Base-by-base conservation (phyloP, 2,113 vertebrate species). In the Pristiophorus japonicus region DNA sequence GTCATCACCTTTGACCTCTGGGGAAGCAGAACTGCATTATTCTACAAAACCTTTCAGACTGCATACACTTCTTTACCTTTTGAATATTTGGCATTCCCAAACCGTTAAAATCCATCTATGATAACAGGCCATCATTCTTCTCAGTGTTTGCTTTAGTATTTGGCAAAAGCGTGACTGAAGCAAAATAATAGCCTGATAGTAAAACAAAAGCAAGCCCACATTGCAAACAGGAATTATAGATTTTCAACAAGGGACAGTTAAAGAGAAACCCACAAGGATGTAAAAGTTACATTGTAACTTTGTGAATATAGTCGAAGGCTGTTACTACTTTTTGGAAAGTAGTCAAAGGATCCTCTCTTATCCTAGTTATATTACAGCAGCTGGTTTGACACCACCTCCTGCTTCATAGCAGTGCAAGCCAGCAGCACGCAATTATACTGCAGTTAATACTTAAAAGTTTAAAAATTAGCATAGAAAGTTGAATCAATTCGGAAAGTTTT, bases 21-120 rank as follows among this genome's bases (percentile, higher is more conserved):
- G 0, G 11, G 34, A 93, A 95, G 87, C 42, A 88, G 78, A 22
- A 55, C 65, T 87, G 90, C 20, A 95, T 81, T 65, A 66, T 90
- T 87, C 45, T 95, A 95, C 59, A 91, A 75, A 38, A n/a, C 24
- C 95, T 55, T 94, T 94, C 93, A 94, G 65, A 51, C 93, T 94
- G 93, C 65, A 34, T 94, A 51, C 45, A 94, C 65, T 34, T 94
- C 93, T 94, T 67, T 73, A 94, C 93, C 93, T 94, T 73, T 70
- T 70, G 93, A 94, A 94, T 94, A 70, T 94, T 94, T 94, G 93
- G 65, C 93, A 70, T 94, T 94, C 93, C 65, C 27, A 94, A 94
- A 73, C 93, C 45, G 27, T 94, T 94, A 70, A 70, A 94, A 94
- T 94, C 93, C 93, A 73, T 70, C 45, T 70, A 45, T 51, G 73